Evolutionary conservation across 2,797 vertebrate genomes (phyloP), one percentile per base, ranked within the genome.

Genomic region (Neosalanx taihuensis): DNA sequence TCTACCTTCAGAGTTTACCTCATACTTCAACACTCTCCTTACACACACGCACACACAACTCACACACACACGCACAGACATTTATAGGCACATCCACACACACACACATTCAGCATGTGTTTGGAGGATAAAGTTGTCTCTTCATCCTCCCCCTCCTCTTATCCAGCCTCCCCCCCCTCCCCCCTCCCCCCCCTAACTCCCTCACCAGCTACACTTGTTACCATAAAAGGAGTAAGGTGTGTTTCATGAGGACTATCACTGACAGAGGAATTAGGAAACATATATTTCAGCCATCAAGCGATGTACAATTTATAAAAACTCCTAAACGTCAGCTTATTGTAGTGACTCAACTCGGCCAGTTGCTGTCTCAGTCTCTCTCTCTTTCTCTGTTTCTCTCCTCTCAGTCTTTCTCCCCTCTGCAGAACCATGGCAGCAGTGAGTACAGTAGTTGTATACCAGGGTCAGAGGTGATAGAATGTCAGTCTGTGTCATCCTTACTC

Each of bases 281-380:
- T n/a, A 41, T 41, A 41, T 41, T 41, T 6, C 76, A 56, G 67
- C 72, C 73, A 62, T 75, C 76, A 78, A 75, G 79, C 86, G 82
- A 84, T 81, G 73, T 73, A 59, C 79, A 82, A 85, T 89, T 86
- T 87, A 68, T 82, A 83, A 89, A 83, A 81, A 70, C 67, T 37
- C 53, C 72, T 71, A 86, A 84, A 85, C 84, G 77, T 76, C 20
- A 29, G 63, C 66, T 85, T 74, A 87, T 88, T 83, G 80, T 76
- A 62, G 76, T 57, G 67, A 37, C 64, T 56, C 76, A 81, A 76
- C 78, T 20, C 56, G 57, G 63, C 71, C 65, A 76, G 60, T 64
- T 77, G 73, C 29, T 31, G 53, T 18, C 7, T n/a, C n/a, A 29
- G 23, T 23, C 3, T 7, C 23, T 2, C 20, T 15, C 46, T 49